Evolutionary conservation across 2,113 vertebrate species (phyloP), one percentile per base, ranked within the genome.

Genomic region (Coregonus clupeaformis): DNA sequence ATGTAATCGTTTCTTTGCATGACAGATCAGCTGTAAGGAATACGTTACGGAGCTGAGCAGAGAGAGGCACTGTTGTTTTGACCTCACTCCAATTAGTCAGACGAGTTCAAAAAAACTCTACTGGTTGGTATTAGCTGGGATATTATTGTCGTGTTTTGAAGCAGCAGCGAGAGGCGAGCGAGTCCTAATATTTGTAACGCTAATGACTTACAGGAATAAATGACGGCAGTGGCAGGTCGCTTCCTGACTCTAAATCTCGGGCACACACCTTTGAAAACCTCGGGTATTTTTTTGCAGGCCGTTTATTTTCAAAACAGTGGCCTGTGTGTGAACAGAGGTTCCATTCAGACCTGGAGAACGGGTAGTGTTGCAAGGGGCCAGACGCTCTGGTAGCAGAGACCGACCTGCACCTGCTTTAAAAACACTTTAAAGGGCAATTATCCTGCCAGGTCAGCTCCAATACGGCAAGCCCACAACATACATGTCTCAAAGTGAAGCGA

Each of bases 371-470:
- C 18, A 62, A 27, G 20, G n/a, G 14, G 49, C 49, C 49, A 52
- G 18, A 52, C 16, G 14, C 1, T 18, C 49, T 13, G 65, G 57
- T 29, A 73, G 64, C 62, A 71, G 65, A 42, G 42, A 27, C 69
- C 32, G 63, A 57, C 74, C 77, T 77, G 82, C 85, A 87, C 85
- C 83, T 83, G 85, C 79, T 77, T 80, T 67, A 70, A 18, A 77
- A 76, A 78, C 77, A 78, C 80, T 77, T 78, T 79, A 81, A 82
- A 80, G 69, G 73, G 68, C 79, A 77, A 84, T 80, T 83, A 79
- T 76, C 57, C 75, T 71, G 74, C 72, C 75, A 71, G 68, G 71
- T 6, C 70, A 25, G 59, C 27, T 78, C 74, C 77, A 76, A 68
- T 77, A 64, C 7, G 13, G 12, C 22, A 13, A 60, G 57, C 57